A percentile compares a stretch with the other conserved stretches of the same genome.
Evolutionary conservation across 2,113 vertebrate species (phyloP).

Genomic region (Suncus etruscus): DNA sequence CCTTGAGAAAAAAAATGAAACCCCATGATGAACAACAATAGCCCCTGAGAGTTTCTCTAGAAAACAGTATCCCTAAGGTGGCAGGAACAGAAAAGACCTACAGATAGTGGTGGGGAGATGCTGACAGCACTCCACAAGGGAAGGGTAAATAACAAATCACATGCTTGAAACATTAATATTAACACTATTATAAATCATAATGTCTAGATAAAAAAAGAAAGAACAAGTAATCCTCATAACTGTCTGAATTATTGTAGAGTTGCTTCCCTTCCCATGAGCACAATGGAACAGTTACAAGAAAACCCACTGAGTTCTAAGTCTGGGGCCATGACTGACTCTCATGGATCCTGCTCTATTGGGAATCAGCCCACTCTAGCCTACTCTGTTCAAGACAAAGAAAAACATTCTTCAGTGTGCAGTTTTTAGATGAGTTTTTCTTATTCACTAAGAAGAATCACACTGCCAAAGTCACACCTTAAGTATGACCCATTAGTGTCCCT

Average conservation of each 20-base stretch:
- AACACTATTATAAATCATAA: too few relatives aligned
- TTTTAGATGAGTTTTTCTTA: background rate
- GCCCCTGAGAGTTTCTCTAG: too few relatives aligned
- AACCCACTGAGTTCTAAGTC: background rate
- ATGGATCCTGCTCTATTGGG: background rate
- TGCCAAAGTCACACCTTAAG: background rate
- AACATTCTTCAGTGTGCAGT: background rate
- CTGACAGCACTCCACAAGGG: too few relatives aligned
- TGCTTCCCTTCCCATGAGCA: background rate
- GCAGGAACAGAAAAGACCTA: too few relatives aligned
- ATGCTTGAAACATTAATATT: too few relatives aligned
- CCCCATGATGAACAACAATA: too few relatives aligned
- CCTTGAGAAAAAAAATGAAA: background rate
- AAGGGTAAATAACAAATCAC: too few relatives aligned
- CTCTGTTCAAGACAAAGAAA: background rate
- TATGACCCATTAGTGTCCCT: background rate
- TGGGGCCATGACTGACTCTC: rapidly evolving
- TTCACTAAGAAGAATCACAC: background rate
- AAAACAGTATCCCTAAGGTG: too few relatives aligned
- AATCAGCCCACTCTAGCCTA: background rate
- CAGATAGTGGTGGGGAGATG: too few relatives aligned
- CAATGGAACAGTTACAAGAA: background rate
- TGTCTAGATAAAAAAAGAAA: too few relatives aligned
- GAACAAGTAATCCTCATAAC: background rate
- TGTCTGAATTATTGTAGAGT: background rate